Conservation (phyloP, 2,113 vertebrate genomes). For the Triplophysa dalaica region DNA sequence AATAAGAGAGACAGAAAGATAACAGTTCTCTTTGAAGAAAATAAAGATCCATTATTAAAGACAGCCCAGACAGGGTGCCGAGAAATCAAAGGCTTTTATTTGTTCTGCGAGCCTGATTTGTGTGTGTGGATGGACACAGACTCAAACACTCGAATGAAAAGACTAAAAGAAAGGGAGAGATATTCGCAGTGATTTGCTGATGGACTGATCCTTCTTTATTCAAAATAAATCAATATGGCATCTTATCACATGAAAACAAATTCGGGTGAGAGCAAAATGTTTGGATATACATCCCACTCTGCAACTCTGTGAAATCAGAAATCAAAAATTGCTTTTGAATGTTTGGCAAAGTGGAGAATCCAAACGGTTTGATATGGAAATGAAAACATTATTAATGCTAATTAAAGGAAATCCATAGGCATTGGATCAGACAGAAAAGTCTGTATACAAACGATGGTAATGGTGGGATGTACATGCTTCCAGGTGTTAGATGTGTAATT, state of each 20-base stretch:
- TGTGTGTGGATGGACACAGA: conserved; percentile 1
- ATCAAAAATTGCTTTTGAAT: background rate
- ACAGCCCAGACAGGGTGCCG: background rate
- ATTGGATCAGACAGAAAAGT: background rate
- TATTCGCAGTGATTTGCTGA: background rate
- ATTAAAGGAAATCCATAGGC: background rate
- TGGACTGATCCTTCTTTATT: background rate
- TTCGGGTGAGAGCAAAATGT: background rate
- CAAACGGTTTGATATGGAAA: background rate
- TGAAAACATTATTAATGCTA: background rate
- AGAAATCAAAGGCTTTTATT: conserved; percentile 25
- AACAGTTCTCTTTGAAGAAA: conserved; percentile 40
- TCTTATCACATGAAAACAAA: background rate
- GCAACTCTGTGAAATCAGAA: background rate
- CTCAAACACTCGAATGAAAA: conserved; percentile 6
- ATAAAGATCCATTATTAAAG: conserved; percentile 38
- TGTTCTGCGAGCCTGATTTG: background rate
- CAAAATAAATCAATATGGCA: background rate
- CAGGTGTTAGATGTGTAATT: background rate
- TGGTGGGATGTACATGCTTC: background rate
- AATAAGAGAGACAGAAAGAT: conserved; percentile 20
- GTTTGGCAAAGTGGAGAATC: background rate
- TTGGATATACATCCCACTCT: background rate
- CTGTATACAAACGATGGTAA: no score
- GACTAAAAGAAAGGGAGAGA: background rate